These are phyloP conservation scores for Tetragnatha montana DNA, from an alignment of 2,888 invertebrate species.

Conservation along the genomic window DNA sequence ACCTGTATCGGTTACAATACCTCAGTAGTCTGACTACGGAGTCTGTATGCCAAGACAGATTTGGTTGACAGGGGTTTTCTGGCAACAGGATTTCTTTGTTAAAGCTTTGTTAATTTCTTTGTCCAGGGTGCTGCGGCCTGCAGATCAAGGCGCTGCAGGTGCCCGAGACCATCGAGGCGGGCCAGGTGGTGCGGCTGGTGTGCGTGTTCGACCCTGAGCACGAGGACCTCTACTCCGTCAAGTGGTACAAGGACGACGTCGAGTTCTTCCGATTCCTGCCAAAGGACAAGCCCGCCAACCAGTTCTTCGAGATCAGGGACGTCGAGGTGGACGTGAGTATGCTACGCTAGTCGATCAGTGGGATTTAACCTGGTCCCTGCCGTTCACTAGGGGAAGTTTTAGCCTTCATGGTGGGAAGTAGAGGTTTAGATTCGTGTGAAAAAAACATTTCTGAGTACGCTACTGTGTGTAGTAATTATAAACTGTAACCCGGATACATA, in stretches of 20 bases:
- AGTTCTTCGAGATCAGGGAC: conserved; percentile 65
- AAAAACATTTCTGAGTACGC: too few species aligned
- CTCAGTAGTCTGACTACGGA: too few species aligned
- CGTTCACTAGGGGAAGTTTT: too few species aligned
- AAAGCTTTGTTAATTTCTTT: not conserved
- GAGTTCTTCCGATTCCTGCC: conserved; percentile 68
- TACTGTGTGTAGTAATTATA: too few species aligned
- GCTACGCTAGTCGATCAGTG: too few species aligned
- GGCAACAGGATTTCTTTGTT: not conserved
- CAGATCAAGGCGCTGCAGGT: conserved; percentile 57
- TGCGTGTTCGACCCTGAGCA: conserved; percentile 61
- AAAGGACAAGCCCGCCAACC: conserved; percentile 66
- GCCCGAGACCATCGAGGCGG: conserved; percentile 44
- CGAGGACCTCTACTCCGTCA: conserved; percentile 67
- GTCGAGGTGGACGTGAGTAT: conserved; percentile 67
- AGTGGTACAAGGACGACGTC: conserved; percentile 69
- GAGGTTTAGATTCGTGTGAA: too few species aligned
- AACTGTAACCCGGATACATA: too few species aligned
- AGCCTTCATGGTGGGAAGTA: too few species aligned
- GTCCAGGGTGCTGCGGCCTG: conserved; percentile 29
- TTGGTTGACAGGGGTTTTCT: too few species aligned
- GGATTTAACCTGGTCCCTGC: too few species aligned
- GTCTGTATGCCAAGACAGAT: too few species aligned
- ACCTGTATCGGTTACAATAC: too few species aligned
- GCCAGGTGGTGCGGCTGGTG: conserved; percentile 47